These are phyloP conservation scores for Sarcophaga peregrina DNA, from an alignment of 1,140 invertebrate genomes.

Conservation along the genomic window DNA sequence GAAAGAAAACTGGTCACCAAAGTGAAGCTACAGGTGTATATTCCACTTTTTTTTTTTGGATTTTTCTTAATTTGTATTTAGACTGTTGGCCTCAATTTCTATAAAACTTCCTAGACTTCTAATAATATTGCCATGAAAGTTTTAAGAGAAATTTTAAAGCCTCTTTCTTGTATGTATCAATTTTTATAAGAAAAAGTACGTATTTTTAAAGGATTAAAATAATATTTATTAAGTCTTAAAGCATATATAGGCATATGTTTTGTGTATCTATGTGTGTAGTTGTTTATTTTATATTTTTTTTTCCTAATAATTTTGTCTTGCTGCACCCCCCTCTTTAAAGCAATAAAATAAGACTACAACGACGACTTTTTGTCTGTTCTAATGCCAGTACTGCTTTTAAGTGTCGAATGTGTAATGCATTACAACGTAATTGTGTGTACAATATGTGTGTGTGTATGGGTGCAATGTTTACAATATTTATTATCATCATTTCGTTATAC, in stretches of 20 bases:
- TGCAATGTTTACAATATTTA: slow-evolving; percentile 10
- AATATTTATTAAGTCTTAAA: too few relatives aligned
- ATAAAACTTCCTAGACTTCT: background rate
- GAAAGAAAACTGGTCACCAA: slow-evolving; percentile 17
- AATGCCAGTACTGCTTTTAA: background rate
- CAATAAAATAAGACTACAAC: background rate
- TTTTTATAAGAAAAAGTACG: background rate
- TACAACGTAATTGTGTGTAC: background rate
- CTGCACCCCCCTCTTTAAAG: background rate
- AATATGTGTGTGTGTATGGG: background rate
- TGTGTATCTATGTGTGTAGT: too few relatives aligned
- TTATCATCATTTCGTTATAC: background rate
- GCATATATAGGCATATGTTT: too few relatives aligned
- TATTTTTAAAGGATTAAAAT: background rate
- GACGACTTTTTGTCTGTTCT: slow-evolving; percentile 21
- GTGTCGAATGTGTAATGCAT: background rate
- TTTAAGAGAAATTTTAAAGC: background rate
- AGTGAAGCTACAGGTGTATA: slow-evolving; percentile 24
- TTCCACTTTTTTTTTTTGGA: background rate
- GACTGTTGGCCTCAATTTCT: slow-evolving; percentile 21
- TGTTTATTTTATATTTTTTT: background rate
- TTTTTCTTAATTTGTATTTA: background rate
- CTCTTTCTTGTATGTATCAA: background rate
- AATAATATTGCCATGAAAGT: background rate
- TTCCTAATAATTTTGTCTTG: background rate